Evolutionary conservation across 2,797 vertebrate species (phyloP), one percentile per base, ranked within the genome.

Genomic region (Muraenolepis orangiensis): DNA sequence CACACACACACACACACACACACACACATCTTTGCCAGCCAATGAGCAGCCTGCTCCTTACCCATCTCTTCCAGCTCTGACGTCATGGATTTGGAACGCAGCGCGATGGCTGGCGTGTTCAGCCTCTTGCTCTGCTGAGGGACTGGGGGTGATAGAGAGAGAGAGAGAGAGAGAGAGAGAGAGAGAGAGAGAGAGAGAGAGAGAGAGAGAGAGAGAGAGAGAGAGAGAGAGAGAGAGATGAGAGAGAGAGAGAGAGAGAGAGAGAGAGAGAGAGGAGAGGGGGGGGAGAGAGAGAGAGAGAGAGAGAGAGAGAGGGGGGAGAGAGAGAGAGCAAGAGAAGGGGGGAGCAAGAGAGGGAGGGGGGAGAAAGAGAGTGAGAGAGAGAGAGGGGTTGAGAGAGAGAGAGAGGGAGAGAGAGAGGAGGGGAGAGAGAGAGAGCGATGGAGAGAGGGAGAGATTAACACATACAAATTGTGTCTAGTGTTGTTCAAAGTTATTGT

Each of bases 51-150:
- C 12, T 10, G 18, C 26, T 71, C 81, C 96, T 96, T 93, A 98
- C 96, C 96, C 95, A 98, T 96, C 92, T 98, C 96, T 88, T 98
- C 96, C 90, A 98, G 91, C 88, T 98, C 96, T 26, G 96, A 98
- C 74, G 96, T 98, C 96, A 98, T 98, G 81, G 96, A 98, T 86
- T 98, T 98, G 88, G 96, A 98, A 61, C 96, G 94, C 30, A 98
- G 90, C 18, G 96, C 96, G 82, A 98, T 96, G 72, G 96, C 93
- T 0, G 96, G 96, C 6, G 96, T 94, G 51, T 93, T 96, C 83
- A 97, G 93, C 73, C 95, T 93, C 87, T 96, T 96, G 20, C 95
- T 95, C 86, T 97, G 96, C 87, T 96, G 95, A 34, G 96, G 95
- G 75, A 96, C 91, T 93, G 76, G n/a, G 84, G 76, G 3, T 14